Base-by-base conservation (phyloP, 2,113 vertebrate genomes). In the Ciconia boyciana region DNA sequence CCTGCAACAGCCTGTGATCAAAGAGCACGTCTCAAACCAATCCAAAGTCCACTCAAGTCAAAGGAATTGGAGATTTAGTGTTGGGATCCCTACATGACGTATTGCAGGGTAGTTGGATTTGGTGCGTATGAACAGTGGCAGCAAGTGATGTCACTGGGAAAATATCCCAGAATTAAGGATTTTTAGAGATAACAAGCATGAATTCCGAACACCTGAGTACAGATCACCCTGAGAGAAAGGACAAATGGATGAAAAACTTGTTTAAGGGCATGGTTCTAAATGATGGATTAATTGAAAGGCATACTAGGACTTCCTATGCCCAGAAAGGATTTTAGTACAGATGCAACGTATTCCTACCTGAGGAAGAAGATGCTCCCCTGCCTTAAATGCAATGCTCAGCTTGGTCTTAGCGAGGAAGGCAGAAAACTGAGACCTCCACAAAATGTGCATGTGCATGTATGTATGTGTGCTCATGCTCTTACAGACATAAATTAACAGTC, bases 401-500 rank as follows among this genome's bases (percentile, higher is more conserved):
- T 87, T 16, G 10, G 7, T 66, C 36, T 82, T 65, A 77, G 36
- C 41, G 43, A 20, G 22, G 36, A 87, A 93, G 41, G 25, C 62
- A 80, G 54, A 18, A 91, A 76, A 89, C 8, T 3, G 61, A 74
- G 78, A 83, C 58, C 22, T 77, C 28, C 89, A 54, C 39, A 87
- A 93, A 93, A 74, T 31, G 34, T 12, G 9, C 60, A n/a, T 32
- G 46, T 65, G 81, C 4, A 8, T 34, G 55, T 52, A 58, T 28
- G 41, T 66, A 36, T 78, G 28, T 91, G 70, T 46, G 62, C 82
- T 95, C 66, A 79, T 58, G 95, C 80, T 28, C 39, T 39, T 39
- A 39, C 44, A 92, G 70, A 86, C 80, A 71, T 58, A 96, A 96
- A 93, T 93, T 79, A 90, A 46, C 44, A 93, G 55, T 62, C 89